These are phyloP conservation scores for Pelvicachromis taeniatus DNA, from an alignment of 2,113 vertebrate species.

Conservation along the genomic window DNA sequence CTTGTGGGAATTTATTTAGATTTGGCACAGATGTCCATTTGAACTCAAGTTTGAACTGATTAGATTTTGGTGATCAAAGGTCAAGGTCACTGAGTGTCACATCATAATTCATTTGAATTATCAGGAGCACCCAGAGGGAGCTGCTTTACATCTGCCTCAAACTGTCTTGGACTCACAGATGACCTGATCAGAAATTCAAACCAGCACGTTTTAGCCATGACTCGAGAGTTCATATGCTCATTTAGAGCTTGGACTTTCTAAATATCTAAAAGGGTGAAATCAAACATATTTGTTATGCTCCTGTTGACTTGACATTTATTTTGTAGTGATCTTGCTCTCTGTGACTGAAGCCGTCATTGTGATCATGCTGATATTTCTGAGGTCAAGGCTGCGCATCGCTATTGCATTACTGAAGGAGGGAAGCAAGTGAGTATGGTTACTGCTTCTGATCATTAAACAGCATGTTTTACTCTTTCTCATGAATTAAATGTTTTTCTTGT, in stretches of 20 bases:
- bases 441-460: background rate
- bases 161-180: background rate
- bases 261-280: background rate
- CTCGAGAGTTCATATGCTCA: background rate
- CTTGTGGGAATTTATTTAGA: background rate
- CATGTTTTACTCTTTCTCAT: background rate
- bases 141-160: background rate
- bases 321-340: slow-evolving; percentile 84
- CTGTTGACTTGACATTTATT: slow-evolving; percentile 6
- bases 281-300: background rate
- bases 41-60: background rate
- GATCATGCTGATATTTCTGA: slow-evolving; percentile 86
- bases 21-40: background rate
- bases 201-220: background rate
- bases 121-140: background rate
- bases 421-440: slow-evolving; percentile 80
- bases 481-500: background rate
- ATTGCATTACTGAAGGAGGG: slow-evolving; percentile 90
- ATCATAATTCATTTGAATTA: background rate
- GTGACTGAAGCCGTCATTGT: slow-evolving; percentile 80
- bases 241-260: background rate
- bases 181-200: background rate
- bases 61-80: background rate
- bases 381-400: slow-evolving; percentile 82
- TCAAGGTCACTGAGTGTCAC: background rate